Evolutionary conservation across 2,888 invertebrate species (phyloP).

Genomic region (Leucozona laternaria): DNA sequence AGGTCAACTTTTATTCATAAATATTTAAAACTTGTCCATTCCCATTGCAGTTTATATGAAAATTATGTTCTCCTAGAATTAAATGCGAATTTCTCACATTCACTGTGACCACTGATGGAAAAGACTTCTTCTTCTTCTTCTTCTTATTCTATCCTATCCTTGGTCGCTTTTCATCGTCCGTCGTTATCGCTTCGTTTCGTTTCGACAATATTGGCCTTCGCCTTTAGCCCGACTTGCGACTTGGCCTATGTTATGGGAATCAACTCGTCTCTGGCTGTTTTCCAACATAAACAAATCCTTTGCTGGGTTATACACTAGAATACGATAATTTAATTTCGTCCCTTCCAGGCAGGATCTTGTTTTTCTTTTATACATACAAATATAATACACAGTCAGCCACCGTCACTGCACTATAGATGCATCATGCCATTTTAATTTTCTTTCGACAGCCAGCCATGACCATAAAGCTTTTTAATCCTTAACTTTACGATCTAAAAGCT

Average conservation of each 20-base stretch:
- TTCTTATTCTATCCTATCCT: neutral
- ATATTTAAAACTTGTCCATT: conserved; percentile 73
- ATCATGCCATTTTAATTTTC: conserved; percentile 63
- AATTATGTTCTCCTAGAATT: conserved; percentile 64
- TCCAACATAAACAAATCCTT: conserved; percentile 24
- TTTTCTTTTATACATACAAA: conserved; percentile 17
- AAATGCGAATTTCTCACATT: conserved; percentile 64
- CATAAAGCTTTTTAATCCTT: conserved; percentile 72
- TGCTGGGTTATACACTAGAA: conserved; percentile 38
- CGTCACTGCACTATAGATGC: conserved; percentile 15
- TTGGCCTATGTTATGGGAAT: conserved; percentile 21
- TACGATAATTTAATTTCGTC: conserved; percentile 68
- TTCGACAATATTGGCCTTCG: conserved; percentile 10
- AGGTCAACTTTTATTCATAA: conserved; percentile 75
- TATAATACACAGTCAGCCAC: neutral
- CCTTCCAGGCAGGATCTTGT: conserved; percentile 41
- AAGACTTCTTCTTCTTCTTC: conserved; percentile 13
- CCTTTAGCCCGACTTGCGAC: conserved; percentile 1
- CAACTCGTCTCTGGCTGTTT: conserved; percentile 36
- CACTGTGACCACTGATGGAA: conserved; percentile 63
- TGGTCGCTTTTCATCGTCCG: neutral
- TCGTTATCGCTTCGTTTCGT: neutral
- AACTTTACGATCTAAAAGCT: conserved; percentile 75
- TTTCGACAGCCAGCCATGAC: conserved; percentile 62
- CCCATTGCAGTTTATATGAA: conserved; percentile 64